A percentile compares a stretch with the other conserved stretches of the same genome.
Conservation (phyloP, 2,113 vertebrate species). For the Erythrolamprus reginae region DNA sequence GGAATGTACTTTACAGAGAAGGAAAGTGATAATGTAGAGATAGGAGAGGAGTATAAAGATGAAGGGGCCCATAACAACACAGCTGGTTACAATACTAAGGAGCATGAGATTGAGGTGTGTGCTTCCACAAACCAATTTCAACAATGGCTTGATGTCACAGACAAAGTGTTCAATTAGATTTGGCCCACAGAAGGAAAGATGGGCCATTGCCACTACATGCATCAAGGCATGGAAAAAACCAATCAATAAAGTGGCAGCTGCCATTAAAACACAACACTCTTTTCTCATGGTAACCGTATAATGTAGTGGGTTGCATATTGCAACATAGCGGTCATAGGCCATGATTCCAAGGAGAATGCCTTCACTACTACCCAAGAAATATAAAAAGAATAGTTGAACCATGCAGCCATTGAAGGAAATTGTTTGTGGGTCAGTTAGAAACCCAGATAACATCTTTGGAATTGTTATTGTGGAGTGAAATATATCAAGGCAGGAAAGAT, state of each 20-base stretch:
- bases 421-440: conserved; percentile 28
- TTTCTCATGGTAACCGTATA: conserved; percentile 23
- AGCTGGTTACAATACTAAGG: conserved; percentile 17
- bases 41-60: conserved; percentile 44
- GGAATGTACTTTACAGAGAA: conserved; percentile 30
- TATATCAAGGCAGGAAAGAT: conserved; percentile 45
- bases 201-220: conserved; percentile 16
- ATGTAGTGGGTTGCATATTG: conserved; percentile 29
- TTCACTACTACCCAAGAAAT: conserved; percentile 42
- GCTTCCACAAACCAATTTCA: conserved; percentile 39
- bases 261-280: neutral
- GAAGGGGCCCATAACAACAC: conserved; percentile 27
- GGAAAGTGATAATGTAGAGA: conserved; percentile 28
- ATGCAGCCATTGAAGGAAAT: conserved; percentile 35
- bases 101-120: conserved; percentile 24
- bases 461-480: conserved; percentile 42
- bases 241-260: neutral
- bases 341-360: conserved; percentile 37
- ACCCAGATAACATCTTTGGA: conserved; percentile 42
- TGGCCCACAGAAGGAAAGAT: conserved; percentile 22
- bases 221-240: conserved; percentile 33
- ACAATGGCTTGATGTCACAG: conserved; percentile 42
- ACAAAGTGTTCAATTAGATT: conserved; percentile 43
- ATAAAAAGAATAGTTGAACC: conserved; percentile 46
- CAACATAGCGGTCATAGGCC: conserved; percentile 18